These are phyloP conservation scores for Glossophaga mutica DNA, from an alignment of 2,797 vertebrate genomes.

Conservation along the genomic window DNA sequence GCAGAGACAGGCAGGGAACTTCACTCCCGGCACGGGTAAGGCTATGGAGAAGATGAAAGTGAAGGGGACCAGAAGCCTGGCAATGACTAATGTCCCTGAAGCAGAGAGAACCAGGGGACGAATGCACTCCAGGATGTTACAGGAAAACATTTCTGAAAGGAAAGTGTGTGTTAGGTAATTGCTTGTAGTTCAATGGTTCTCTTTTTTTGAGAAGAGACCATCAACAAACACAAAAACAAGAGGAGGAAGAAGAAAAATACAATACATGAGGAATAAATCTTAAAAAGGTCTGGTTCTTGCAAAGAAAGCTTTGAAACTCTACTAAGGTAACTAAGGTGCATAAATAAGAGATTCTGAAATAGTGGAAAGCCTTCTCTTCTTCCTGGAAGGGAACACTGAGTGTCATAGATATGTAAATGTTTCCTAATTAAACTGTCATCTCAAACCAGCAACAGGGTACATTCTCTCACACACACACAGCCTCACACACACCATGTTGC, in stretches of 20 bases:
- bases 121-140: no score
- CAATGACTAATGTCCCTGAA: neutral
- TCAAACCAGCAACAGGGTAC: neutral
- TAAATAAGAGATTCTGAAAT: neutral
- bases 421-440: neutral
- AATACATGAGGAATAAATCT: neutral
- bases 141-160: neutral
- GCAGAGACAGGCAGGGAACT: neutral
- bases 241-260: neutral
- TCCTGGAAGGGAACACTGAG: neutral
- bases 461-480: no score
- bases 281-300: neutral
- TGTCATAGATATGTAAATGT: neutral
- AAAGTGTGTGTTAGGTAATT: neutral
- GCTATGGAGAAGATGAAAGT: neutral
- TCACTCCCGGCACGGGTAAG: neutral
- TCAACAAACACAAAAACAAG: neutral
- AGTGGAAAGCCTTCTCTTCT: neutral
- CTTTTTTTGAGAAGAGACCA: neutral
- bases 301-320: neutral
- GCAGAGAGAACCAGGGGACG: neutral
- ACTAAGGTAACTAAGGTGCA: neutral
- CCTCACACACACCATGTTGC: neutral
- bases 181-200: neutral
- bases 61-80: neutral